phyloP scores from a whole-genome alignment of 2,797 vertebrate genomes.

The Enteromius argenteus region DNA sequence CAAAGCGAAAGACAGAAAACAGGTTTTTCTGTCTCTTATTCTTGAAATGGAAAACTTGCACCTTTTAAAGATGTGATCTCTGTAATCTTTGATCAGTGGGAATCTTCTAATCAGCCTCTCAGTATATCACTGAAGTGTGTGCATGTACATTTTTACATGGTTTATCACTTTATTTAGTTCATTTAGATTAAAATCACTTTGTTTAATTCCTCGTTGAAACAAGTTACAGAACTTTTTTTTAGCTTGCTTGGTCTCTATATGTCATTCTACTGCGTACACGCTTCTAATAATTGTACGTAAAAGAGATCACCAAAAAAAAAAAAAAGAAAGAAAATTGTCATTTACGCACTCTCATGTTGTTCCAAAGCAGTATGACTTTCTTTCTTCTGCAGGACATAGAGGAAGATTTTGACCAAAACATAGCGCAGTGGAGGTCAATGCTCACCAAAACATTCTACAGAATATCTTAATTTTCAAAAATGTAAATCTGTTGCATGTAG shows the following conservation, averaged over 20 bases:
- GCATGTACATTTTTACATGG: not conserved
- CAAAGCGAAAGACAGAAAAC: slow-evolving; percentile 41
- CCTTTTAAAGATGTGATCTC: slow-evolving; percentile 24
- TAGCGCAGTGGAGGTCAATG: not conserved
- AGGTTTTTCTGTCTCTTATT: slow-evolving; percentile 26
- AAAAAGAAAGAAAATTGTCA: not conserved
- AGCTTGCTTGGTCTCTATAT: not conserved
- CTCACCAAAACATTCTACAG: not conserved
- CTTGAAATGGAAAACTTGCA: slow-evolving; percentile 25
- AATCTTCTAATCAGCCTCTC: slow-evolving; percentile 22
- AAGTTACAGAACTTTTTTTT: not conserved
- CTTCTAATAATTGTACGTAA: not conserved
- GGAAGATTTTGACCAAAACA: too few species aligned
- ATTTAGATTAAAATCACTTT: not conserved
- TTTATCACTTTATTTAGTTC: slow-evolving; percentile 16
- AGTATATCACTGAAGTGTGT: slow-evolving; percentile 22
- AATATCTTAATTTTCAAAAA: not conserved
- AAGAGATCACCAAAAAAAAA: not conserved
- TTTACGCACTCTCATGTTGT: not conserved
- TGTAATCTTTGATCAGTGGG: slow-evolving; percentile 41
- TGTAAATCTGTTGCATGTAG: too few species aligned
- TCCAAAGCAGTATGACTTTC: not conserved
- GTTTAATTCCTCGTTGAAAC: not conserved
- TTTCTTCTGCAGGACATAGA: not conserved
- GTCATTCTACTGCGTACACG: not conserved